Evolutionary conservation across 2,888 invertebrate genomes (phyloP).

Genomic region (Heliconius erato): DNA sequence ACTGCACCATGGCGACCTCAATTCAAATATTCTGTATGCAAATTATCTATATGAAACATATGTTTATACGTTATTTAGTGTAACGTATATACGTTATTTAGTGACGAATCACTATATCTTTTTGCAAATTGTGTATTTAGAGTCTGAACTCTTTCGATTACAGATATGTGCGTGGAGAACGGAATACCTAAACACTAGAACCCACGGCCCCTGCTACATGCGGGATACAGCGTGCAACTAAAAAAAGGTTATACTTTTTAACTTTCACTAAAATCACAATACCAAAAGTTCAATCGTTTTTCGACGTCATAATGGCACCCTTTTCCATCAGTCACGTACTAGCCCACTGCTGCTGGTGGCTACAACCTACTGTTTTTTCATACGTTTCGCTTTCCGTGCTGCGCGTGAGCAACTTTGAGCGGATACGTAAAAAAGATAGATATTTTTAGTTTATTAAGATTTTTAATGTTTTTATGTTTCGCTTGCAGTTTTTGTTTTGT

Average conservation of each 20-base stretch:
- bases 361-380: slow-evolving; percentile 58
- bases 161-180: neutral
- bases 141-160: neutral
- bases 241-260: neutral
- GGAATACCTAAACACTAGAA: neutral
- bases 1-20: too few species aligned
- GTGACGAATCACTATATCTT: neutral
- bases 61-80: too few species aligned
- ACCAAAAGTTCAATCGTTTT: neutral
- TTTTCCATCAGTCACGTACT: slow-evolving; percentile 56
- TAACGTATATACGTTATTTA: too few species aligned
- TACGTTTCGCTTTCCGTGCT: slow-evolving; percentile 69
- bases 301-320: slow-evolving; percentile 45
- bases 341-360: neutral
- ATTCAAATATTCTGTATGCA: too few species aligned
- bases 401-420: slow-evolving; percentile 61
- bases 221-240: neutral
- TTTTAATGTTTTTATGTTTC: neutral
- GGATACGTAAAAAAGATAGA: slow-evolving; percentile 13
- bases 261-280: slow-evolving; percentile 7
- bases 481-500: neutral
- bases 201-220: neutral
- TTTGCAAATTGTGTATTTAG: too few species aligned
- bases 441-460: slow-evolving; percentile 15
- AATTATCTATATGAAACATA: too few species aligned